Evolutionary conservation across 2,888 invertebrate species (phyloP).

Genomic region (Eudasyphora cyanicolor): DNA sequence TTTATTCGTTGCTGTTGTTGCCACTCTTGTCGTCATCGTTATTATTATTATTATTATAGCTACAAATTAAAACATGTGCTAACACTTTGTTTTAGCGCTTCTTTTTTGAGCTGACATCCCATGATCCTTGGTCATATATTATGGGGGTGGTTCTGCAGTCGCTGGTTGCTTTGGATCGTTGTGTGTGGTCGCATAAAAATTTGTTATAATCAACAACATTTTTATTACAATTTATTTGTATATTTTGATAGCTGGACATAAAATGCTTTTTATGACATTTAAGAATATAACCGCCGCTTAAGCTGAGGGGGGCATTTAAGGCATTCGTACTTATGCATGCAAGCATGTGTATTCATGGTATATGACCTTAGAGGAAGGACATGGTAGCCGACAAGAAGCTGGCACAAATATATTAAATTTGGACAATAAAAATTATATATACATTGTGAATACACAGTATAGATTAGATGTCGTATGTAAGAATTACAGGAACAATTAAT

Average conservation of each 20-base stretch:
- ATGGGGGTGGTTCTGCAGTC: not conserved
- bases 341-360: not conserved
- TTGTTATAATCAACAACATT: constrained; percentile 53
- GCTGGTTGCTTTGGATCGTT: no score
- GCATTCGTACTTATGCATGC: not conserved
- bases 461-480: not conserved
- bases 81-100: constrained; percentile 42
- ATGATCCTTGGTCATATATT: not conserved
- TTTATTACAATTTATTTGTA: constrained; percentile 64
- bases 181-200: constrained; percentile 32
- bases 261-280: constrained; percentile 49
- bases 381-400: not conserved
- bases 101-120: not conserved
- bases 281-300: constrained; percentile 28
- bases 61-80: constrained; percentile 63
- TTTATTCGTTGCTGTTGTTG: not conserved
- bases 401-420: not conserved
- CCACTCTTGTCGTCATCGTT: constrained; percentile 15
- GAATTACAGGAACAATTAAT: no score
- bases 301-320: not conserved
- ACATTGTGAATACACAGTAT: not conserved
- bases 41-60: constrained; percentile 40
- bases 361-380: no score
- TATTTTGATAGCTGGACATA: constrained; percentile 54
- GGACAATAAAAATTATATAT: not conserved